A percentile compares a stretch with the other conserved stretches of the same genome.
phyloP scores from a whole-genome alignment of 2,797 vertebrate genomes.

The Enteromius unitaeniatus region DNA sequence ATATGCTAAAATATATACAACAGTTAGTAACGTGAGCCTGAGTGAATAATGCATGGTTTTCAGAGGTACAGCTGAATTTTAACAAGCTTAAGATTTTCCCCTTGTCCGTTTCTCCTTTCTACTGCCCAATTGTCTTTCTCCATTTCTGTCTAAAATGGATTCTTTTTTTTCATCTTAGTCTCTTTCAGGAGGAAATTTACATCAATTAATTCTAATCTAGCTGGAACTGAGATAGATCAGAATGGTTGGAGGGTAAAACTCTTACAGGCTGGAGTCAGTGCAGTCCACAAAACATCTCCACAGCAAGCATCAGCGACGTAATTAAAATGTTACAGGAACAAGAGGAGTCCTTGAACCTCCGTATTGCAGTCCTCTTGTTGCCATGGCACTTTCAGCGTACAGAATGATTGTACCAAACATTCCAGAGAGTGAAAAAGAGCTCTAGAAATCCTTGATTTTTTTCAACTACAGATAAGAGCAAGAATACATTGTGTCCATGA shows the following conservation, averaged over 20 bases:
- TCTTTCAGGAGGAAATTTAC: slow-evolving; percentile 47
- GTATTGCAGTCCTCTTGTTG: slow-evolving; percentile 67
- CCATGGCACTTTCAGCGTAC: slow-evolving; percentile 75
- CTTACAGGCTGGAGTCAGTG: slow-evolving; percentile 42
- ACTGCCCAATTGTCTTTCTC: slow-evolving; percentile 33
- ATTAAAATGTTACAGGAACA: slow-evolving; percentile 77
- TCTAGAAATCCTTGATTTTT: slow-evolving; percentile 58
- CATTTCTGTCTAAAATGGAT: slow-evolving; percentile 5
- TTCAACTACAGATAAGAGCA: slow-evolving; percentile 47
- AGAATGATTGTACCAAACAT: slow-evolving; percentile 64
- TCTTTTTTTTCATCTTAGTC: slow-evolving; percentile 34
- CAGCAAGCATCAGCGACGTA: slow-evolving; percentile 62
- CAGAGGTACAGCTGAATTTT: background rate
- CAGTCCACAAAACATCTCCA: slow-evolving; percentile 65
- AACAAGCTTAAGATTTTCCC: background rate
- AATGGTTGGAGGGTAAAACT: slow-evolving; percentile 32
- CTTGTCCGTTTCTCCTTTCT: slow-evolving; percentile 17
- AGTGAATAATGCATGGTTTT: slow-evolving; percentile 4
- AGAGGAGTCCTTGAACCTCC: slow-evolving; percentile 79
- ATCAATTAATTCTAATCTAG: slow-evolving; percentile 48
- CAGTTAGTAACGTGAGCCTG: background rate
- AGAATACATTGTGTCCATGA: slow-evolving; percentile 7
- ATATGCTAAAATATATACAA: background rate
- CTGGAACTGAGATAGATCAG: slow-evolving; percentile 33
- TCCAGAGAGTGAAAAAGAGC: slow-evolving; percentile 53